These are phyloP conservation scores for Thera britannica DNA, from an alignment of 2,888 invertebrate genomes.

Conservation along the genomic window DNA sequence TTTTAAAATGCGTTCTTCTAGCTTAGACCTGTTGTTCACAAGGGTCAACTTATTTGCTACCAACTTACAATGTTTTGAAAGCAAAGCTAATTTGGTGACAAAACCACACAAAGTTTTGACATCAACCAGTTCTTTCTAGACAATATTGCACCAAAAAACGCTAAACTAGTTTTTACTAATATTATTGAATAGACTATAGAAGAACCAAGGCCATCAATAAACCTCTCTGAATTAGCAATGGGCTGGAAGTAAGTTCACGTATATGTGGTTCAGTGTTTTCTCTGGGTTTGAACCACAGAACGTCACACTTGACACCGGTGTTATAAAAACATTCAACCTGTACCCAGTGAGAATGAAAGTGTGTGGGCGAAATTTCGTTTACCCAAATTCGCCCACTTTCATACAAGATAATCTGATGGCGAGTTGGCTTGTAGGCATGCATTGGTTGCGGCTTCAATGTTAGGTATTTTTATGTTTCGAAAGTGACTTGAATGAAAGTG, in stretches of 20 bases:
- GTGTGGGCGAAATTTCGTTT: slow-evolving; percentile 42
- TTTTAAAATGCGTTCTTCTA: background rate
- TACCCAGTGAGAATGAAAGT: slow-evolving; percentile 41
- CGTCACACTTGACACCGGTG: slow-evolving; percentile 27
- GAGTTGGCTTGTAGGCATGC: slow-evolving; percentile 1
- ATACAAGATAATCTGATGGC: slow-evolving; percentile 28
- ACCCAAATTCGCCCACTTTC: slow-evolving; percentile 41
- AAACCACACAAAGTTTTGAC: background rate
- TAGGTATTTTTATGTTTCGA: slow-evolving; percentile 26
- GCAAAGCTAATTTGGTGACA: background rate
- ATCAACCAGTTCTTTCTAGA: background rate
- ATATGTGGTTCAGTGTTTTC: background rate
- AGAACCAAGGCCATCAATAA: too few species aligned
- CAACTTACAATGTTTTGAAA: background rate
- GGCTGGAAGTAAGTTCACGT: background rate
- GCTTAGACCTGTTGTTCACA: background rate
- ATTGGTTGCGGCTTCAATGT: slow-evolving; percentile 28
- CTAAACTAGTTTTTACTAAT: background rate
- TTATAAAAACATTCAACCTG: slow-evolving; percentile 38
- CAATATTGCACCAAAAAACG: too few species aligned
- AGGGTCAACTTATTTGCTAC: background rate
- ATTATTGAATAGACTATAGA: too few species aligned
- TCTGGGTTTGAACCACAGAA: background rate
- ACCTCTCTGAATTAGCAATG: too few species aligned
- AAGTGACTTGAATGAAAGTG: slow-evolving; percentile 26